These are phyloP conservation scores for Eilema caniola DNA, from an alignment of 2,888 invertebrate species.

Conservation along the genomic window DNA sequence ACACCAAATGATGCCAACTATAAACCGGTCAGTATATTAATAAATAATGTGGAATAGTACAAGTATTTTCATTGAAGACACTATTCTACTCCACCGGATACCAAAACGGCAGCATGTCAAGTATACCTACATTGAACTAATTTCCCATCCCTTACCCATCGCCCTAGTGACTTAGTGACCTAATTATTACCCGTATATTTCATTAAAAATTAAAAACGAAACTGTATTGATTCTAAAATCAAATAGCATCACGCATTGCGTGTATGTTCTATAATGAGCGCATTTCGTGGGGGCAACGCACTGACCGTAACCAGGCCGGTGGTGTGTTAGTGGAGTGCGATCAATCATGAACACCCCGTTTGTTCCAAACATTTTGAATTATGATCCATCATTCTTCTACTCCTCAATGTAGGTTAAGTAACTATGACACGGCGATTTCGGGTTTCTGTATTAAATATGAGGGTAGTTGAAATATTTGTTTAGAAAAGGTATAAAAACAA, in stretches of 20 bases:
- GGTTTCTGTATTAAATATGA: slow-evolving; percentile 17
- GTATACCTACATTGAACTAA: too few relatives aligned
- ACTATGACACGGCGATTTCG: slow-evolving; percentile 29
- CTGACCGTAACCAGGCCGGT: slow-evolving; percentile 44
- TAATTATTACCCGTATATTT: background rate
- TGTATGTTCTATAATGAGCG: slow-evolving; percentile 40
- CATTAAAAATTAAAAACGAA: background rate
- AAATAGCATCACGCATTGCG: slow-evolving; percentile 25
- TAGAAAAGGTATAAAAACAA: background rate
- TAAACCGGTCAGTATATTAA: too few relatives aligned
- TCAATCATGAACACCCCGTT: slow-evolving; percentile 59
- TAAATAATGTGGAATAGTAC: too few relatives aligned
- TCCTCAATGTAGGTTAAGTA: slow-evolving; percentile 44
- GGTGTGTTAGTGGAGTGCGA: slow-evolving; percentile 45
- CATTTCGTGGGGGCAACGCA: slow-evolving; percentile 51
- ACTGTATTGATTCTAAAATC: slow-evolving; percentile 11
- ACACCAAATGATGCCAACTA: too few relatives aligned
- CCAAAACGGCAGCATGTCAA: too few relatives aligned
- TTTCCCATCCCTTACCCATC: background rate
- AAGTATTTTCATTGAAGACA: too few relatives aligned
- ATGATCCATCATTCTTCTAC: slow-evolving; percentile 59
- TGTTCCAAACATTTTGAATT: slow-evolving; percentile 47
- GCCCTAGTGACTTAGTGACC: background rate
- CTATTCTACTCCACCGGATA: too few relatives aligned
- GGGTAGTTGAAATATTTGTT: slow-evolving; percentile 4